Evolutionary conservation across 92 coral and sea anemone species (phyloP).

Genomic region (Chrysogorgia sp.): DNA sequence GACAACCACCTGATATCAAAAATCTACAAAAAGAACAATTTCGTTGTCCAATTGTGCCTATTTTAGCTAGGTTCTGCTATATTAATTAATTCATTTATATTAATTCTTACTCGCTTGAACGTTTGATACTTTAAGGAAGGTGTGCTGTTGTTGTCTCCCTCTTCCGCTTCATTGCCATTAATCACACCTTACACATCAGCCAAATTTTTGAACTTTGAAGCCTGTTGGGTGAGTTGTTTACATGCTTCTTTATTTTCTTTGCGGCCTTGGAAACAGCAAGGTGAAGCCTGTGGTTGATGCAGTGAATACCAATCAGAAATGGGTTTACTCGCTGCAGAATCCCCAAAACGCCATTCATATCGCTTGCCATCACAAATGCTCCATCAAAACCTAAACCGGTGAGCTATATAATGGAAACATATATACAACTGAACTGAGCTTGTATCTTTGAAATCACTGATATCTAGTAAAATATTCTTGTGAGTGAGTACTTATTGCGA

Average conservation of each 20-base stretch:
- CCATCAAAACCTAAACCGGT: too few species aligned
- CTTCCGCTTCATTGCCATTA: not conserved
- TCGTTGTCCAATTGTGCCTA: not conserved
- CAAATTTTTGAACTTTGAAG: constrained; percentile 3
- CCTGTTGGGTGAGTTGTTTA: constrained; percentile 13
- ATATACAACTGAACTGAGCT: too few species aligned
- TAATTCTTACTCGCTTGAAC: constrained; percentile 3
- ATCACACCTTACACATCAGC: not conserved
- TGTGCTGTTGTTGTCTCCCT: not conserved
- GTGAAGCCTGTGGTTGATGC: constrained; percentile 5
- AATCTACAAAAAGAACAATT: constrained; percentile 4
- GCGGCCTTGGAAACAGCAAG: constrained; percentile 2
- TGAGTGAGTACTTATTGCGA: not conserved
- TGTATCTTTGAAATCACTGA: too few species aligned
- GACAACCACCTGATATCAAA: constrained; percentile 30
- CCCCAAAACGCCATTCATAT: not conserved
- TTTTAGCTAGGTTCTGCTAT: not conserved
- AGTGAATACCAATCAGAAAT: constrained; percentile 16
- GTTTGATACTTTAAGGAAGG: too few species aligned
- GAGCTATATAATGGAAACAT: too few species aligned
- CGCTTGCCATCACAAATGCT: not conserved
- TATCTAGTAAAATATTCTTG: not conserved
- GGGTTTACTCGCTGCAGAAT: constrained; percentile 6
- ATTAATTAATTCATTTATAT: not conserved
- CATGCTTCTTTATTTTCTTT: not conserved